Evolutionary conservation across 1,140 invertebrate species (phyloP), one percentile per base, ranked within the genome.

Genomic region (Drosophila lacertosa): DNA sequence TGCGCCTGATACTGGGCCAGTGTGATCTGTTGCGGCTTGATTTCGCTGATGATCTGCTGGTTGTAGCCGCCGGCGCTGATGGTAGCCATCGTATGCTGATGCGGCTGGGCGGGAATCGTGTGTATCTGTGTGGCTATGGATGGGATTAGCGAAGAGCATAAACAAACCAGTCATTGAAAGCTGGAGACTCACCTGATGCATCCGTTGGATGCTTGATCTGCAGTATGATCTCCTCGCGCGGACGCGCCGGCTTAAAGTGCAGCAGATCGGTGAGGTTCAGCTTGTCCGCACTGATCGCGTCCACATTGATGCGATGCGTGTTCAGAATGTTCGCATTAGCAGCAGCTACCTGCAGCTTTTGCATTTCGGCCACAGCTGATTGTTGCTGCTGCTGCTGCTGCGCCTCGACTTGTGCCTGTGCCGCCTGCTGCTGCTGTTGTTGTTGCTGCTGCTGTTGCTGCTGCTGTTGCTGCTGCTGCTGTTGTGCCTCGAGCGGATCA

Each of bases 31-130:
- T 90, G 89, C 1, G 89, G 89, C 57, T 91, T 91, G 13, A 91
- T 91, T 44, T 91, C 89, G 47, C 89, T 90, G 39, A 91, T 91
- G 40, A 91, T 91, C 57, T 91, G 89, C 55, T 91, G 89, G 55
- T 90, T 91, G 58, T 90, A 91, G 37, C 84, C 74, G 15, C 82
- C 80, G 4, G 89, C 84, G 1, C 89, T 90, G n/a, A 90, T 90
- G 1, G 89, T 90, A 15, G 89, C 89, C 76, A 90, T 90, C 9
- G 89, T 89, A 50, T 90, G 89, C 44, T 90, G 89, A 44, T 89
- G 84, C 54, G 76, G 66, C 48, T 89, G 89, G n/a, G 89, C 59
- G 54, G 89, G 89, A 69, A 91, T 88, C 1, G 89, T 82, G 16
- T 84, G 81, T 4, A 91, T 90, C 33, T 90, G 89, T 0, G 83